Evolutionary conservation across 2,797 vertebrate species (phyloP).

Genomic region (Astyanax mexicanus): DNA sequence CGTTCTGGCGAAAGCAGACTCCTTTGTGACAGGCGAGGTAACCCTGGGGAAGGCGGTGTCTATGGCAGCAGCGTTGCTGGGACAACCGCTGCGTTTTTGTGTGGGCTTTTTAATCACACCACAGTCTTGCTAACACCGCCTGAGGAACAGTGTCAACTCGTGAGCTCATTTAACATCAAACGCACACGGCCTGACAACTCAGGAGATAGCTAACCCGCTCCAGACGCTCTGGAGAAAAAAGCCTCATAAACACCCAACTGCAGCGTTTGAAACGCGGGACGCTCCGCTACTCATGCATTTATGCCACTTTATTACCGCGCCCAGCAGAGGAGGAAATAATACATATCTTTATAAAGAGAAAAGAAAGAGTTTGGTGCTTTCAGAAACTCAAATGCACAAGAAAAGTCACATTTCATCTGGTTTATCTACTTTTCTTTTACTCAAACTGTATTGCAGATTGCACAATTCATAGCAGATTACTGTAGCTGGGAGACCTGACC

Average conservation of each 20-base stretch:
- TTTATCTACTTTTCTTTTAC: no score
- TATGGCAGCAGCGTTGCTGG: conserved; percentile 11
- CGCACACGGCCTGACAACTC: conserved; percentile 1
- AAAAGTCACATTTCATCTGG: no score
- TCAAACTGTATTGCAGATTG: no score
- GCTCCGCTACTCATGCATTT: background rate
- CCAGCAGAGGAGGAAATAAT: background rate
- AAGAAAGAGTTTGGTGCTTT: no score
- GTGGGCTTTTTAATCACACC: conserved; percentile 36
- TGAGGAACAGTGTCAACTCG: conserved; percentile 15
- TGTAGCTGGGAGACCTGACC: no score
- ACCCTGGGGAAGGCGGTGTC: conserved; percentile 8
- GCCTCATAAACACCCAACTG: background rate
- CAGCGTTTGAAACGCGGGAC: no score
- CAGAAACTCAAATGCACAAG: background rate
- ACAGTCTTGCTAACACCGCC: conserved; percentile 16
- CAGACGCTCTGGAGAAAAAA: background rate
- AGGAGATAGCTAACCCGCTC: background rate
- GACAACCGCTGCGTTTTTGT: conserved; percentile 15
- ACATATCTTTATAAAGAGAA: background rate
- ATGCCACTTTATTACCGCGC: background rate
- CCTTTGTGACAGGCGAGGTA: conserved; percentile 5
- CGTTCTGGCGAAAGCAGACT: background rate
- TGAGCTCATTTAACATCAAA: conserved; percentile 5
- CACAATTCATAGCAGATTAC: no score